A percentile compares a stretch with the other conserved stretches of the same genome.
Evolutionary conservation across 2,113 vertebrate species (phyloP).

Genomic region (Raja brachyura): DNA sequence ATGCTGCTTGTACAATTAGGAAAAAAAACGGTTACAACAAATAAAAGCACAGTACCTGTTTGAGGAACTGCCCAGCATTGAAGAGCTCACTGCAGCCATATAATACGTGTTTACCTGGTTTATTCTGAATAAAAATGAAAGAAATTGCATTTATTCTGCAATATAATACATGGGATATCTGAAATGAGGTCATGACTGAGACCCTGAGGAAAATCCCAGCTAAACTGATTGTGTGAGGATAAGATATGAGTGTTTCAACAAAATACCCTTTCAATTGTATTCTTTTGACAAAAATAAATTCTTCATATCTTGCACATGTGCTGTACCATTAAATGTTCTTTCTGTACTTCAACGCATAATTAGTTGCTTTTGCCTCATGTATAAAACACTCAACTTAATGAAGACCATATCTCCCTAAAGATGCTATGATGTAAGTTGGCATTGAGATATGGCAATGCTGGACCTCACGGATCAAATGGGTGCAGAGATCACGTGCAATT

Average conservation of each 20-base stretch:
- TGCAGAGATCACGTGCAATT: background rate
- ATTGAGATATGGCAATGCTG: background rate
- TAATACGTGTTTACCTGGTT: conserved; percentile 82
- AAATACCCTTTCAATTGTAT: background rate
- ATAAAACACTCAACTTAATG: background rate
- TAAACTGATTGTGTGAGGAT: conserved; percentile 26
- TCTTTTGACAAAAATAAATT: background rate
- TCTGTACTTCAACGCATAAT: background rate
- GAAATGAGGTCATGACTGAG: background rate
- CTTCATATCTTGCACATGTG: background rate
- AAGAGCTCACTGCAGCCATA: conserved; percentile 98
- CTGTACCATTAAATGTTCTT: background rate
- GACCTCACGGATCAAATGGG: background rate
- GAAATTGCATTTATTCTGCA: background rate
- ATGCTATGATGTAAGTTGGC: background rate
- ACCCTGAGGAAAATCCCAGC: background rate
- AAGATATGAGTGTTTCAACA: background rate
- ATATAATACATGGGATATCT: background rate
- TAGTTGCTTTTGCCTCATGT: background rate
- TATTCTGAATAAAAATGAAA: conserved; percentile 59
- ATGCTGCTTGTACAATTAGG: background rate
- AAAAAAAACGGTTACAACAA: background rate
- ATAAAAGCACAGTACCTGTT: conserved; percentile 66
- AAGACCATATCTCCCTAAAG: background rate
- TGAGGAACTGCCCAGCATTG: conserved; percentile 88